phyloP scores from a whole-genome alignment of 2,888 invertebrate species.

The Eupithecia inturbata region DNA sequence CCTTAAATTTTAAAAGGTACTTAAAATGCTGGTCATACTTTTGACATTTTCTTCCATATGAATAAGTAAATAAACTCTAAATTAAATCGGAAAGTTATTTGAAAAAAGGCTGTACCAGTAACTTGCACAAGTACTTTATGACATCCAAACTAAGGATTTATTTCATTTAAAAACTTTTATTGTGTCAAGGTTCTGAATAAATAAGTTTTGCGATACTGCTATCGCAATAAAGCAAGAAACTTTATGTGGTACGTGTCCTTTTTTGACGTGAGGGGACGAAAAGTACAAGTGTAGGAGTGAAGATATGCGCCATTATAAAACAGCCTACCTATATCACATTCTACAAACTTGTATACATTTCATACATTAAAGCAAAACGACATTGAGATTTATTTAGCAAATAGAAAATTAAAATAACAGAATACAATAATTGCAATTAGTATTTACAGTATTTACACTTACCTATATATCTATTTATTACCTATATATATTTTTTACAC shows the following conservation, averaged over 20 bases:
- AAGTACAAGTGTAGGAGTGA: conserved; percentile 34
- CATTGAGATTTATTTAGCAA: neutral
- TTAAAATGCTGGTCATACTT: too few species aligned
- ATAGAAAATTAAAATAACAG: too few species aligned
- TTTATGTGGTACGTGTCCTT: conserved; percentile 35
- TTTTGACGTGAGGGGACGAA: conserved; percentile 26
- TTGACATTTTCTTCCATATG: neutral
- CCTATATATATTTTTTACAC: too few species aligned
- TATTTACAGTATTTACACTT: too few species aligned
- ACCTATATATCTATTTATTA: too few species aligned
- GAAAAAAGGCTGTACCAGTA: conserved; percentile 15
- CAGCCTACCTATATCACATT: neutral
- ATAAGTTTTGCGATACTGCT: conserved; percentile 24
- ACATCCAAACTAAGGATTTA: conserved; percentile 26
- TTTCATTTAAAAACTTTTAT: conserved; percentile 27
- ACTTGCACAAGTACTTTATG: conserved; percentile 22
- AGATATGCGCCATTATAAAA: conserved; percentile 29
- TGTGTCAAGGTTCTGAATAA: conserved; percentile 36
- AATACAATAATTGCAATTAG: too few species aligned
- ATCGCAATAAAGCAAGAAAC: conserved; percentile 27
- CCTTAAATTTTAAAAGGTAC: neutral
- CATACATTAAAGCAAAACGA: neutral
- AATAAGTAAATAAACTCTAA: neutral
- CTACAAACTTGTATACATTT: neutral
- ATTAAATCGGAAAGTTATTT: neutral